Evolutionary conservation across 35 echinoderm and acorn worm species (phyloP), one percentile per base, ranked within the genome.

Genomic region (Lytechinus variegatus): DNA sequence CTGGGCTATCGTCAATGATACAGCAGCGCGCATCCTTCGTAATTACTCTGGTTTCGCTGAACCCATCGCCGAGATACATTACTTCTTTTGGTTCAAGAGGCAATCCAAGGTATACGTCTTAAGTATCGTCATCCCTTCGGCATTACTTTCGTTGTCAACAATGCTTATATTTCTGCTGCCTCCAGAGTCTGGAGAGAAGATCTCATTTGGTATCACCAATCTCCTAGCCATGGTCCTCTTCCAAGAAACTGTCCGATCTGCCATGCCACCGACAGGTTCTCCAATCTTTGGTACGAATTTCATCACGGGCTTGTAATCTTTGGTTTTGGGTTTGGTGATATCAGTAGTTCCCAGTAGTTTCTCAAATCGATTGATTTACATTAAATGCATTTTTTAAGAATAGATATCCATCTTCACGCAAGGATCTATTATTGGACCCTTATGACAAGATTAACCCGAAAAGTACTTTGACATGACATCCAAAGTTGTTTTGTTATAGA

Each of bases 221-320:
- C 94, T 97, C 16, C 86, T 97, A 33, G 93, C 97, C 8, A 28
- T 97, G 94, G 96, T 97, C 3, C 86, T 97, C 27, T 97, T 97
- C 55, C 97, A 97, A 86, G 96, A 97, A 66, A 86, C 96, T 4
- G 94, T 97, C 9, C 91, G 95, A 10, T 28, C 92, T 27, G 87
- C 95, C 51, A 54, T 97, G 56, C 97, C 97, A 19, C 97, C 97
- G 0, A 95, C 95, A 53, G 96, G 95, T 21, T 89, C 96, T 10
- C 97, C 97, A 4, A 94, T 96, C 21, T 71, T 97, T 27, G 94
- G 97, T 97, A 55, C 96, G 96, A 91, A 4, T 11, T 51, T 24
- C 51, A 44, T 44, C 2, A 44, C 33, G 33, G 33, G 33, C 33
- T 44, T 44, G 33, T 44, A 44, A 44, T 44, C 33, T 44, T 44